A percentile compares a stretch with the other conserved stretches of the same genome.
Conservation (phyloP, 2,888 invertebrate genomes). For the Ceriagrion tenellum region DNA sequence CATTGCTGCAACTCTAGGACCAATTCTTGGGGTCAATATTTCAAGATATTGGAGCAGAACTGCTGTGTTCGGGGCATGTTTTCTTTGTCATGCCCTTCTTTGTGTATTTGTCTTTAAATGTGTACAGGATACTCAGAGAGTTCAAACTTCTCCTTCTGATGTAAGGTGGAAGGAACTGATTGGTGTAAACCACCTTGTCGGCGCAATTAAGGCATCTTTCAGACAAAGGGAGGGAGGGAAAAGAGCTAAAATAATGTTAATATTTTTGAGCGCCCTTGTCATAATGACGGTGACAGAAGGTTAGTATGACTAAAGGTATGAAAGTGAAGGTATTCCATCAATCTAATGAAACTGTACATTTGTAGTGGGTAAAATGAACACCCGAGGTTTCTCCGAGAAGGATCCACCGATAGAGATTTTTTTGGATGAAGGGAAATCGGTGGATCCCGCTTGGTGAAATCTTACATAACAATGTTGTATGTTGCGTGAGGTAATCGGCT, state of each 20-base stretch:
- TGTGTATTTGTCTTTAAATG: constrained; percentile 75
- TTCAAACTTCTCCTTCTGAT: background rate
- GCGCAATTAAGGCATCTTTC: constrained; percentile 73
- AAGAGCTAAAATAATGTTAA: constrained; percentile 72
- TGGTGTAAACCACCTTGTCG: constrained; percentile 70
- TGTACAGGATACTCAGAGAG: constrained; percentile 71
- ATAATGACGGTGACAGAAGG: constrained; percentile 74
- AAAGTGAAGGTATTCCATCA: background rate
- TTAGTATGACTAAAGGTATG: constrained; percentile 57
- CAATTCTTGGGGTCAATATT: constrained; percentile 76
- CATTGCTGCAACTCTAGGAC: constrained; percentile 77
- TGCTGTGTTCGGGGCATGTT: constrained; percentile 76
- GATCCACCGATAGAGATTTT: no score
- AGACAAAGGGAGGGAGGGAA: constrained; percentile 72
- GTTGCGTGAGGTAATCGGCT: no score
- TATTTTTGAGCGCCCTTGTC: constrained; percentile 72
- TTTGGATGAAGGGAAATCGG: no score
- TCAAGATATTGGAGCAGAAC: constrained; percentile 75
- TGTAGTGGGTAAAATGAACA: no score
- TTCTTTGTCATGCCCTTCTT: constrained; percentile 74
- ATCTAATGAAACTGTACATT: no score
- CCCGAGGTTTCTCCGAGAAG: no score
- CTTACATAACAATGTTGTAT: no score
- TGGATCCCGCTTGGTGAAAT: no score
- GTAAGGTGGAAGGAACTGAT: constrained; percentile 9